Evolutionary conservation across 2,888 invertebrate species (phyloP).

Genomic region (Tenthredo scrophulariae): DNA sequence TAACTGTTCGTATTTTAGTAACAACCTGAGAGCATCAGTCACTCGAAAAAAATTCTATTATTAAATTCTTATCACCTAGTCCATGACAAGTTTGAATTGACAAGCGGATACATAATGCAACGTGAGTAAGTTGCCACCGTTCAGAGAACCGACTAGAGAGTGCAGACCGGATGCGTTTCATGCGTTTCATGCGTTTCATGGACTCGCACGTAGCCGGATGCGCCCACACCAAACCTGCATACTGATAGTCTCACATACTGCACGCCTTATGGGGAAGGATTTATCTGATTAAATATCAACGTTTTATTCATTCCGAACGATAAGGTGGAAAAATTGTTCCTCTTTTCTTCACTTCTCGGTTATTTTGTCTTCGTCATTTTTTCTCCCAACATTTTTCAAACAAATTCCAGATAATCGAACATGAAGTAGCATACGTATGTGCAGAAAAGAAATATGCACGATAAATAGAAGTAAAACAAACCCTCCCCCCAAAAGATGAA

Average conservation of each 20-base stretch:
- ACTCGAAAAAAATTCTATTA: slow-evolving; percentile 67
- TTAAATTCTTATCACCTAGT: slow-evolving; percentile 69
- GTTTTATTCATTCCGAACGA: not conserved
- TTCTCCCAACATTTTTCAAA: no score
- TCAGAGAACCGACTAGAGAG: slow-evolving; percentile 3
- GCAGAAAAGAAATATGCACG: not conserved
- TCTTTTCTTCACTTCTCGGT: not conserved
- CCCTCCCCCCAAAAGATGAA: no score
- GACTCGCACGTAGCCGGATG: slow-evolving; percentile 67
- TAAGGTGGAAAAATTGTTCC: not conserved
- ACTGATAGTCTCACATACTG: slow-evolving; percentile 66
- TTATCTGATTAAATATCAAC: slow-evolving; percentile 16
- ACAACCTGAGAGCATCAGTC: not conserved
- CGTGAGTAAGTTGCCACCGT: slow-evolving; percentile 62
- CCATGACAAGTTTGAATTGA: slow-evolving; percentile 66
- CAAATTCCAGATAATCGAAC: no score
- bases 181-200: slow-evolving; percentile 49
- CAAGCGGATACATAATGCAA: slow-evolving; percentile 74
- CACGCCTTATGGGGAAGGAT: not conserved
- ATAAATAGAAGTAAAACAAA: not conserved
- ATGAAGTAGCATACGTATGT: no score
- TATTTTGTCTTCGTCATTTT: no score
- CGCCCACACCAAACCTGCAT: slow-evolving; percentile 75
- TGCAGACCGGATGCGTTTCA: slow-evolving; percentile 51
- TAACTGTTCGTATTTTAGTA: not conserved